Percentiles rank a stretch among this genome's conserved stretches.
These are phyloP conservation scores for Orbicella faveolata DNA, from an alignment of 64 coral and sea anemone species.

Conservation along the genomic window DNA sequence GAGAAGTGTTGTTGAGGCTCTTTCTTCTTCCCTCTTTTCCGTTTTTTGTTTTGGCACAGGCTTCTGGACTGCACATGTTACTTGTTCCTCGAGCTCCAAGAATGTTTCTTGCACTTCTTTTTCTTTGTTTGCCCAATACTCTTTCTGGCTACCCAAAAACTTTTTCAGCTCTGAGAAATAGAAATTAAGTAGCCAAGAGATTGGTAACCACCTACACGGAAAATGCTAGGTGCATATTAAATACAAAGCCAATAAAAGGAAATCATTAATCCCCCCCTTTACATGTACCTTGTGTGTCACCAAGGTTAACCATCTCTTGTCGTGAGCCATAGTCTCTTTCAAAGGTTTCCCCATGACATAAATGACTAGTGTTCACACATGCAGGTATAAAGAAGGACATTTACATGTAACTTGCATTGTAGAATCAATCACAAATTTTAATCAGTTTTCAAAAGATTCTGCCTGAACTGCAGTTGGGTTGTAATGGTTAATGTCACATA, in stretches of 20 bases:
- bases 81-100: slow-evolving; percentile 5
- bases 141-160: slow-evolving; percentile 21
- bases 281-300: not conserved
- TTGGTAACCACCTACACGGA: too few species aligned
- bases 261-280: not conserved
- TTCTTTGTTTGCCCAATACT: slow-evolving; percentile 17
- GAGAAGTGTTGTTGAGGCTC: not conserved
- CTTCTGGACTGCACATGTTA: not conserved
- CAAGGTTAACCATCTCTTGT: not conserved
- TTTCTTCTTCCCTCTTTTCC: slow-evolving; percentile 2
- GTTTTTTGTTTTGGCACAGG: not conserved
- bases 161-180: slow-evolving; percentile 4
- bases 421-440: too few species aligned
- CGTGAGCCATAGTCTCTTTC: not conserved
- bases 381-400: not conserved
- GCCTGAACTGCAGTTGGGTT: too few species aligned
- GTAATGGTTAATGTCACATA: too few species aligned
- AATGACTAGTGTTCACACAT: not conserved
- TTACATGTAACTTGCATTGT: not conserved
- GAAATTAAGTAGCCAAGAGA: not conserved
- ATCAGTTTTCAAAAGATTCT: too few species aligned
- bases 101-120: slow-evolving; percentile 29
- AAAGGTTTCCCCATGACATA: not conserved
- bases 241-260: not conserved
- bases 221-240: too few species aligned